Conservation (phyloP, 2,113 vertebrate genomes). For the Centrocercus urophasianus region DNA sequence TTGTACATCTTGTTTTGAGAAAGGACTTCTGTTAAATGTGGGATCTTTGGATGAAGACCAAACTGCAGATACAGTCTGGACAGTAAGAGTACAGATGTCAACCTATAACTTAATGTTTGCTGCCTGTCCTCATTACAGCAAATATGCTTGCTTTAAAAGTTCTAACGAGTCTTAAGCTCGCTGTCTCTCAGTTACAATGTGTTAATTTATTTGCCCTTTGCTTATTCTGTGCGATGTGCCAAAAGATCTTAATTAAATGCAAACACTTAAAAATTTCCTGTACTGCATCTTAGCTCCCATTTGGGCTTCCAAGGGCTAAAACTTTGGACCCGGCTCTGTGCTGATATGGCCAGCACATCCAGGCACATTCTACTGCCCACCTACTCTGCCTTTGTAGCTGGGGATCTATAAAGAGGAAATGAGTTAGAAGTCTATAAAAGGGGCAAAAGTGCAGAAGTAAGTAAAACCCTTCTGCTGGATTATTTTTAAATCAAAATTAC, state of each 20-base stretch:
- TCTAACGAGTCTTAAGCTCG: not conserved
- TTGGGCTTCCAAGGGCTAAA: not conserved
- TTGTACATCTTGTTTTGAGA: not conserved
- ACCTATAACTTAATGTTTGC: accelerated
- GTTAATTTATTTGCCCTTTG: not conserved
- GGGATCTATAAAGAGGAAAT: not conserved
- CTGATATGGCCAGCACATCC: not conserved
- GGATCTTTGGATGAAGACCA: not conserved
- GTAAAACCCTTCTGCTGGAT: not conserved
- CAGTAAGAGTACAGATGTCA: not conserved
- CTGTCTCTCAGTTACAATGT: not conserved
- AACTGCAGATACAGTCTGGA: not conserved
- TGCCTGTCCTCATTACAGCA: not conserved
- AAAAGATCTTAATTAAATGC: not conserved
- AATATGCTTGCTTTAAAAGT: accelerated
- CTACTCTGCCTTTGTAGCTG: not conserved
- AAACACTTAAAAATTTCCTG: not conserved
- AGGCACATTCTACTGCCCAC: accelerated
- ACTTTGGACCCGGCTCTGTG: not conserved
- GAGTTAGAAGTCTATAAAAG: not conserved
- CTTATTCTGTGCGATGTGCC: not conserved
- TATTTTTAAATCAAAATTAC: not conserved
- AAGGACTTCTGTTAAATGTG: not conserved
- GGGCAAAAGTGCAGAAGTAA: not conserved
- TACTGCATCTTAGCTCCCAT: not conserved